These are phyloP conservation scores for Caradrina clavipalpis DNA, from an alignment of 2,888 invertebrate species.

Conservation along the genomic window DNA sequence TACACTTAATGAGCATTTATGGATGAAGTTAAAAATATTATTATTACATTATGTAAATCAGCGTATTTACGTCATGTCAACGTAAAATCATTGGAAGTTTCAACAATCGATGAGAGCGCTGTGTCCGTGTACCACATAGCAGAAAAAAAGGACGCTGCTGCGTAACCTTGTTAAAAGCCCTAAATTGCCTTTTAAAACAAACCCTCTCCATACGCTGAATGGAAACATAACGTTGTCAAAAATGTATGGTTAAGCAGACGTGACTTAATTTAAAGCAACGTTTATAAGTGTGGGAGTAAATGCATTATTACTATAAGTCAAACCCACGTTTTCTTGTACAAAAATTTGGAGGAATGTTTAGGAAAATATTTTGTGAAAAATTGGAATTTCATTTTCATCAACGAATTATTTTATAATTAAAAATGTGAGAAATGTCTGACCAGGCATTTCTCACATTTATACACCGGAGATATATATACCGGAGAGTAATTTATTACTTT, in stretches of 20 bases:
- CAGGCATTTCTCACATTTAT: too few relatives aligned
- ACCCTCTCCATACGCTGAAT: background rate
- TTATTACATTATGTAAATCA: slow-evolving; percentile 12
- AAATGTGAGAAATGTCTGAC: slow-evolving; percentile 33
- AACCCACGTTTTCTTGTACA: background rate
- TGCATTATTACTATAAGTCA: background rate
- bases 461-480: too few relatives aligned
- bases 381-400: slow-evolving; percentile 13
- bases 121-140: background rate
- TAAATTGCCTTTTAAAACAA: too few relatives aligned
- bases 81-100: background rate
- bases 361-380: slow-evolving; percentile 5
- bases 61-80: background rate
- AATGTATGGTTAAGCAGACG: background rate
- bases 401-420: slow-evolving; percentile 33
- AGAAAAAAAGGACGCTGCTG: too few relatives aligned
- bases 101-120: background rate
- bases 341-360: background rate
- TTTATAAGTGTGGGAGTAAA: background rate
- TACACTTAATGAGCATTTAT: background rate
- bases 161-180: too few relatives aligned
- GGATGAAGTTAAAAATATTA: background rate
- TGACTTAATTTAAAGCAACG: background rate
- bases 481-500: slow-evolving; percentile 45
- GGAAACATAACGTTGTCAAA: background rate